A percentile compares a stretch with the other conserved stretches of the same genome.
These are phyloP conservation scores for Amaurobius ferox DNA, from an alignment of 2,888 invertebrate genomes.

Conservation along the genomic window DNA sequence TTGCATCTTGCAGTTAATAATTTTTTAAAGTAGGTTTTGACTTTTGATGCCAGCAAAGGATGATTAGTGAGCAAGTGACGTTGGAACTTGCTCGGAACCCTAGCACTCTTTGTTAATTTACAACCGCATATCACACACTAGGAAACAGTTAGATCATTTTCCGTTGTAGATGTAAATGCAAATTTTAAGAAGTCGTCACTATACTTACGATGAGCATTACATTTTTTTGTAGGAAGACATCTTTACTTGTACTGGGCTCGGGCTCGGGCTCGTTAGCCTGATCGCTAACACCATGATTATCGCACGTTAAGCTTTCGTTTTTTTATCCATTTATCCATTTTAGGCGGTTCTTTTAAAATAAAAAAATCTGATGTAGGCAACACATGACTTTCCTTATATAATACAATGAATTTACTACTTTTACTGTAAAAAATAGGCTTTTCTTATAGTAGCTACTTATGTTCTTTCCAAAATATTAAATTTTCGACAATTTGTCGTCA, in stretches of 20 bases:
- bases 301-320: conserved; percentile 10
- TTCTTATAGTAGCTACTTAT: no score
- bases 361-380: no score
- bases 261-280: neutral
- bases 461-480: no score
- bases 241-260: conserved; percentile 8
- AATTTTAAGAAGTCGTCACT: conserved; percentile 13
- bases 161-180: conserved; percentile 12
- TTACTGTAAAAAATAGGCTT: no score
- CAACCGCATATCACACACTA: conserved; percentile 17
- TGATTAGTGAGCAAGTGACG: conserved; percentile 13
- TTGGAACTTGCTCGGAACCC: conserved; percentile 8
- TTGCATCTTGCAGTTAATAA: neutral
- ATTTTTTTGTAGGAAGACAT: neutral
- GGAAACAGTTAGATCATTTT: conserved; percentile 10
- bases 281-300: conserved; percentile 8
- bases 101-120: conserved; percentile 4
- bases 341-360: no score
- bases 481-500: no score
- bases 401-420: no score
- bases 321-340: no score
- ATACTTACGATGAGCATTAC: neutral
- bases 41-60: conserved; percentile 22
- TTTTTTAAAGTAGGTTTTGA: conserved; percentile 11
- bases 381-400: no score